A percentile compares a stretch with the other conserved stretches of the same genome.
Evolutionary conservation across 2,888 invertebrate genomes (phyloP).

Genomic region (Drosophila kuntzei): DNA sequence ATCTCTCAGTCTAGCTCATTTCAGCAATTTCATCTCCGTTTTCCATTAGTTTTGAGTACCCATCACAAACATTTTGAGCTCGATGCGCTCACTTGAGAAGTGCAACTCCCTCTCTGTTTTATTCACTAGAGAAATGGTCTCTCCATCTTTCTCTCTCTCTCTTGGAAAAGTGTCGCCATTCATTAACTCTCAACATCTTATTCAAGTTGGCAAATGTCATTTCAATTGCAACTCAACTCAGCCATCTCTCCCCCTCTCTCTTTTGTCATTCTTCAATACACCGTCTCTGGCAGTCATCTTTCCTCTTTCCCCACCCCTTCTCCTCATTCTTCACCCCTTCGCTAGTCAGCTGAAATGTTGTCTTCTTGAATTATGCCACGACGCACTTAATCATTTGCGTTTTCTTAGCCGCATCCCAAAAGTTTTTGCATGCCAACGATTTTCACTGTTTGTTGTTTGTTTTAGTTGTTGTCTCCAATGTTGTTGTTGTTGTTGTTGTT

Average conservation of each 20-base stretch:
- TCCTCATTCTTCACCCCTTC: neutral
- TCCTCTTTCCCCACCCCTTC: neutral
- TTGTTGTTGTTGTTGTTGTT: slow-evolving; percentile 26
- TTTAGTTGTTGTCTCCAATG: slow-evolving; percentile 24
- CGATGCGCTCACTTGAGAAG: slow-evolving; percentile 12
- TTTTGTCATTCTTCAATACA: neutral
- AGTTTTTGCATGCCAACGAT: slow-evolving; percentile 71
- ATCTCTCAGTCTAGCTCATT: neutral
- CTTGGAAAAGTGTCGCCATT: slow-evolving; percentile 32
- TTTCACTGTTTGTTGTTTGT: slow-evolving; percentile 44
- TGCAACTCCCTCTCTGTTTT: neutral
- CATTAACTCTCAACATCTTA: slow-evolving; percentile 43
- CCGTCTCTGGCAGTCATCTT: slow-evolving; percentile 27
- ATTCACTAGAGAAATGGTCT: slow-evolving; percentile 1
- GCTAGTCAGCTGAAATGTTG: slow-evolving; percentile 57
- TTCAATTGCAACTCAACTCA: slow-evolving; percentile 62
- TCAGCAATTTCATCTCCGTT: neutral
- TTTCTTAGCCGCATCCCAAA: slow-evolving; percentile 73
- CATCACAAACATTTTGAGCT: slow-evolving; percentile 8
- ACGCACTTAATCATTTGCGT: slow-evolving; percentile 79
- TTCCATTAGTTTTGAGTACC: slow-evolving; percentile 17
- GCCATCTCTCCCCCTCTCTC: neutral
- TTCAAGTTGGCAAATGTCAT: slow-evolving; percentile 50
- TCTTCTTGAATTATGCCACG: slow-evolving; percentile 75
- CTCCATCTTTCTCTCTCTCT: neutral